Evolutionary conservation across 2,113 vertebrate species (phyloP).

Genomic region (Calyptomena viridis): DNA sequence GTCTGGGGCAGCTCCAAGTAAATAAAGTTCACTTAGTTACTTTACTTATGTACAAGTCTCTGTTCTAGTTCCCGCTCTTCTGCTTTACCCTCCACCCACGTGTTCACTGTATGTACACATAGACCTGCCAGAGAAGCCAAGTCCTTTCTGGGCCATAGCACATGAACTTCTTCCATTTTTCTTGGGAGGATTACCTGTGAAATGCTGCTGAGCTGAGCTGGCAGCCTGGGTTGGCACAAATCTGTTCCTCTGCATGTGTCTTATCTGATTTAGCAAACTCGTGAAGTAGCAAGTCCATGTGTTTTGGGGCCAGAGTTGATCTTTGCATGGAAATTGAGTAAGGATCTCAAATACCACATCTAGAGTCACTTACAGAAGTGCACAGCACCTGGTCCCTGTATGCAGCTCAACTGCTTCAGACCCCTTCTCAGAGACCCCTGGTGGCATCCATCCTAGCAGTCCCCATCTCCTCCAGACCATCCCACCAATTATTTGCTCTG

Average conservation of each 20-base stretch:
- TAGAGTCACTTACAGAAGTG: background rate
- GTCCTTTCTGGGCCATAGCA: background rate
- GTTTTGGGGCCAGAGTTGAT: background rate
- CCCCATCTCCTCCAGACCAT: background rate
- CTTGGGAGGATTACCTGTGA: background rate
- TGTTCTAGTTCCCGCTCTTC: accelerated
- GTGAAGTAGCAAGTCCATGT: background rate
- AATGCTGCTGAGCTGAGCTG: background rate
- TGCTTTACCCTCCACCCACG: background rate
- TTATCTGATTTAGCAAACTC: background rate
- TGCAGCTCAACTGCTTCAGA: background rate
- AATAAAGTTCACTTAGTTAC: background rate
- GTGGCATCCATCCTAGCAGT: background rate
- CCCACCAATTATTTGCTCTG: background rate
- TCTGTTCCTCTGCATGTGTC: background rate
- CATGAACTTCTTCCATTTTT: background rate
- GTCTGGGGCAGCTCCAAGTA: background rate
- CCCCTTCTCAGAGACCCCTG: background rate
- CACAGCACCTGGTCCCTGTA: background rate
- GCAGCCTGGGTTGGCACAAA: background rate
- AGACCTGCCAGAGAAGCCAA: background rate
- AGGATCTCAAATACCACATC: background rate
- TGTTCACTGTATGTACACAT: background rate
- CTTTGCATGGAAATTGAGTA: background rate
- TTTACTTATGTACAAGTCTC: background rate